Evolutionary conservation across 2,888 invertebrate species (phyloP).

Genomic region (Serripes groenlandicus): DNA sequence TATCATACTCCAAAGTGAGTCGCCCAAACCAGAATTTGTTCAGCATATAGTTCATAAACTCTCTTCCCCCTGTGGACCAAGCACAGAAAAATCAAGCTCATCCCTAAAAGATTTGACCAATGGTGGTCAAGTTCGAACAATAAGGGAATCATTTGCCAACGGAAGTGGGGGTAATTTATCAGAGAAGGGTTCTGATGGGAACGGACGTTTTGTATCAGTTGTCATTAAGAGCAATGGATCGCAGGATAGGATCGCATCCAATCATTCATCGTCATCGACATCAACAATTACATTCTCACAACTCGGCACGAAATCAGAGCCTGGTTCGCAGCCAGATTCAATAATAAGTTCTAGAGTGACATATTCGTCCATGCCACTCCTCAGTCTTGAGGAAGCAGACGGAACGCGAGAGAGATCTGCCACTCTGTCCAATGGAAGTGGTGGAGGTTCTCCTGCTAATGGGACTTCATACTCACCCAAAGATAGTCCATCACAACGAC

Average conservation of each 20-base stretch:
- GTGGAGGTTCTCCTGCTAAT: constrained; percentile 30
- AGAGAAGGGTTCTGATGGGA: constrained; percentile 57
- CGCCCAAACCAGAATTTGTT: constrained; percentile 78
- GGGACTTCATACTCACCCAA: constrained; percentile 42
- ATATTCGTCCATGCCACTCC: constrained; percentile 78
- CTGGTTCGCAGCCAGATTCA: constrained; percentile 71
- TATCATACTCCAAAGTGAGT: constrained; percentile 72
- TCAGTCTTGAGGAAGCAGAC: constrained; percentile 70
- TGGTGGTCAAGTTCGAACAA: constrained; percentile 76
- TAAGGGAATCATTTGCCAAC: constrained; percentile 75
- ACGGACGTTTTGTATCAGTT: constrained; percentile 52
- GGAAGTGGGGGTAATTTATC: constrained; percentile 41
- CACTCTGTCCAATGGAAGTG: constrained; percentile 60
- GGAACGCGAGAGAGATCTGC: constrained; percentile 71
- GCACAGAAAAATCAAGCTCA: constrained; percentile 53
- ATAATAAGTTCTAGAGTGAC: constrained; percentile 70
- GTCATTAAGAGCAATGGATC: constrained; percentile 51
- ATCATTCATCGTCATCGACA: constrained; percentile 70
- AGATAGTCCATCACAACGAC: constrained; percentile 63
- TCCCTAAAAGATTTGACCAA: constrained; percentile 80
- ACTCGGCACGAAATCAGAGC: constrained; percentile 55
- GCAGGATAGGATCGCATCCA: constrained; percentile 53
- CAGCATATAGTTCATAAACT: constrained; percentile 77
- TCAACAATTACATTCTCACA: constrained; percentile 69
- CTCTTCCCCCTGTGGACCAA: constrained; percentile 76